Evolutionary conservation across 2,888 invertebrate genomes (phyloP), one percentile per base, ranked within the genome.

Genomic region (Xestia sexstrigata): DNA sequence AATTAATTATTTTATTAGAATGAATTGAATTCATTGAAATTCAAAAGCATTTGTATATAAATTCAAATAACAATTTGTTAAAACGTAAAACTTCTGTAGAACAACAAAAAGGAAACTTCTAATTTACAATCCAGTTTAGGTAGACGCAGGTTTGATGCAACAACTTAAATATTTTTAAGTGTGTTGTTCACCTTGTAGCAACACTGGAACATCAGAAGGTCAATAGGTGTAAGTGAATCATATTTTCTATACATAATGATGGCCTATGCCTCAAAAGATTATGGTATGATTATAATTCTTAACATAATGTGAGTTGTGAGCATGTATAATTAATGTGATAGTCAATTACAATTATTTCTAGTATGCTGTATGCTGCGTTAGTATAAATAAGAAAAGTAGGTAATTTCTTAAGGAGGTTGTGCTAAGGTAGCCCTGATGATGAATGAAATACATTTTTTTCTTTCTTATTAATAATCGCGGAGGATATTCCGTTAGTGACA

Each of bases 101-200:
- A 13, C 17, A 52, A 55, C 13, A 42, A 65, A 77, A 66, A 8
- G 78, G 20, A 52, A 65, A 55, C 52, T 70, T 30, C 49, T 60
- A 45, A 63, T 30, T 67, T 58, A 78, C 17, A 2, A 67, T 45
- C 20, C 13, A 45, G 15, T 77, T 55, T 11, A 67, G 26, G 45
- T 84, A 69, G 47, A 49, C 60, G 45, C 23, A 35, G 30, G 49
- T 47, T 58, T 62, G 30, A 39, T 79, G 58, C 70, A 68, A 26
- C 35, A 68, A n/a, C 11, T 79, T 70, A 13, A 66, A 71, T 58
- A 74, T 30, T 60, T 30, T 60, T 58, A 73, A 76, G 52, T 73
- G 35, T 58, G 76, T 58, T 58, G 81, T 78, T 87, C 42, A 75
- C 85, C 87, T 85, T 85, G 85, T 47, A 60, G 58, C 47, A 70